These are phyloP conservation scores for Heliconius nattereri DNA, from an alignment of 1,140 invertebrate species.

Conservation along the genomic window DNA sequence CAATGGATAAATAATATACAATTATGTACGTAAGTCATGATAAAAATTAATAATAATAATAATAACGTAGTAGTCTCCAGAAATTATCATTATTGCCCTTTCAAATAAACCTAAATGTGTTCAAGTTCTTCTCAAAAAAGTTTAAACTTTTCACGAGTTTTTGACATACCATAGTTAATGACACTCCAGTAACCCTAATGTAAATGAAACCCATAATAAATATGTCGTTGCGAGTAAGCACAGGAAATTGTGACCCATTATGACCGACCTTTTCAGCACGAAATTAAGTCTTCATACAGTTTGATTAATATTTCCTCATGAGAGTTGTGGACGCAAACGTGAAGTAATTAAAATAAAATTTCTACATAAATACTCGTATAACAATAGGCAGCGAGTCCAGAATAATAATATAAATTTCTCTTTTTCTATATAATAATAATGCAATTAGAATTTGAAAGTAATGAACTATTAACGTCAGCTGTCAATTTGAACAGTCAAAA, in stretches of 20 bases:
- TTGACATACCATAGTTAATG: neutral
- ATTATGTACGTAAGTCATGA: neutral
- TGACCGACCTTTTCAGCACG: constrained; percentile 45
- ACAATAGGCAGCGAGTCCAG: neutral
- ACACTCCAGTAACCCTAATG: constrained; percentile 40
- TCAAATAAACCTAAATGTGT: neutral
- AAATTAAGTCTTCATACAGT: constrained; percentile 52
- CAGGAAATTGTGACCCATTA: constrained; percentile 60
- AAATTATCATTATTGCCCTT: neutral
- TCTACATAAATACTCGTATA: constrained; percentile 33
- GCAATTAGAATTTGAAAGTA: constrained; percentile 14
- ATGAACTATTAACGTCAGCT: constrained; percentile 32
- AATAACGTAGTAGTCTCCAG: too few species aligned
- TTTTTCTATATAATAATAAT: neutral
- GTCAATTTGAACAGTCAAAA: constrained; percentile 31
- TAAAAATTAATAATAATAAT: too few species aligned
- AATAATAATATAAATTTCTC: constrained; percentile 9
- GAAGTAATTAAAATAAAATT: constrained; percentile 57
- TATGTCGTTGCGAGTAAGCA: constrained; percentile 52
- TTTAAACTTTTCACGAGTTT: neutral
- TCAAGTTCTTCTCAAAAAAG: neutral
- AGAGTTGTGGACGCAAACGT: constrained; percentile 2
- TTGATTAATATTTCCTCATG: constrained; percentile 27
- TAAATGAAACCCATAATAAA: constrained; percentile 60
- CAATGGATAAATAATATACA: neutral